Evolutionary conservation across 2,113 vertebrate genomes (phyloP).

Genomic region (Engystomops pustulosus): DNA sequence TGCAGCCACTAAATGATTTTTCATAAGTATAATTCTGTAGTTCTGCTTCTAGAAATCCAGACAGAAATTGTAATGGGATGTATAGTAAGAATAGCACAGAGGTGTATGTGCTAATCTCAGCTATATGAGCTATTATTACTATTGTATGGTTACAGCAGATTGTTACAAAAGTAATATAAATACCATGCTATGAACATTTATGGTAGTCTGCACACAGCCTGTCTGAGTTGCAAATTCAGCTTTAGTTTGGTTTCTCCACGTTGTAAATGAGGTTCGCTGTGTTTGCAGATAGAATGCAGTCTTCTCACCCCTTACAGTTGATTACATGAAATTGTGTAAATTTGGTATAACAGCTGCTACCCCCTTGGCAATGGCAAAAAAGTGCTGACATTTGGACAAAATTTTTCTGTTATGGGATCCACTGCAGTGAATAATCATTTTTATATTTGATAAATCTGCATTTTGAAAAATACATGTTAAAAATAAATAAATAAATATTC

Average conservation of each 20-base stretch:
- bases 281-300: slow-evolving; percentile 10
- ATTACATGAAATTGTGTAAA: slow-evolving; percentile 16
- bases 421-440: too few species aligned
- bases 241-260: neutral
- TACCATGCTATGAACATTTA: neutral
- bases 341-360: neutral
- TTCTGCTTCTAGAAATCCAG: too few species aligned
- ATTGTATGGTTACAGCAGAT: neutral
- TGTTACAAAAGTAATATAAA: neutral
- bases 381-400: too few species aligned
- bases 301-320: neutral
- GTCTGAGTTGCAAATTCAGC: neutral
- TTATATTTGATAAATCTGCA: too few species aligned
- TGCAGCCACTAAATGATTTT: too few species aligned
- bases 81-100: neutral
- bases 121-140: too few species aligned
- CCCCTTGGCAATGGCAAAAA: too few species aligned
- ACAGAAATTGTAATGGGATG: neutral
- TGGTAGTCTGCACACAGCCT: neutral
- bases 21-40: too few species aligned
- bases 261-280: neutral
- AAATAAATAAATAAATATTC: too few species aligned
- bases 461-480: too few species aligned
- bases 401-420: too few species aligned
- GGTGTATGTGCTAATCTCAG: too few species aligned